Evolutionary conservation across 2,113 vertebrate genomes (phyloP).

Genomic region (Cricetomys ansorgei): DNA sequence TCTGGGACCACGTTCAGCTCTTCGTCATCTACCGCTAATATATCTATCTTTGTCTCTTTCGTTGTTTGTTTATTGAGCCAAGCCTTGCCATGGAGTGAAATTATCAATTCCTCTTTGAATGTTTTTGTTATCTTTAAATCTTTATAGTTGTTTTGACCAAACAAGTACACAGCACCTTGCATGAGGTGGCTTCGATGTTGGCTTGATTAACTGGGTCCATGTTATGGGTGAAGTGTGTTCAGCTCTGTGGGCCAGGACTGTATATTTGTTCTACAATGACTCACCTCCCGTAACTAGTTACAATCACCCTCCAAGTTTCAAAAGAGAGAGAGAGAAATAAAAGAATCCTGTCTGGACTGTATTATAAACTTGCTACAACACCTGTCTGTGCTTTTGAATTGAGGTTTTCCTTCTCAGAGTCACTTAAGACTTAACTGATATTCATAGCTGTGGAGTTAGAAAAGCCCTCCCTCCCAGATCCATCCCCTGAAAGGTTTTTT

Average conservation of each 20-base stretch:
- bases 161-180: not conserved
- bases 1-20: not conserved
- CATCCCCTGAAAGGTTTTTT: slow-evolving; percentile 18
- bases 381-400: not conserved
- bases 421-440: slow-evolving; percentile 22
- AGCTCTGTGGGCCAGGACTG: not conserved
- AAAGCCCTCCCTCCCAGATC: not conserved
- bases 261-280: slow-evolving; percentile 57
- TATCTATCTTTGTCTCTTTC: not conserved
- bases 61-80: slow-evolving; percentile 35
- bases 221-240: not conserved
- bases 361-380: slow-evolving; percentile 38
- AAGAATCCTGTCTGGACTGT: slow-evolving; percentile 15
- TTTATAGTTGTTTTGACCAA: slow-evolving; percentile 31
- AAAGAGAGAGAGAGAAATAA: not conserved
- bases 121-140: slow-evolving; percentile 45
- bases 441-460: not conserved
- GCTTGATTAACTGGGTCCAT: not conserved
- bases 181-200: not conserved
- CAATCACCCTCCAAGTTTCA: not conserved
- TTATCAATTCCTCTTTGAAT: slow-evolving; percentile 13
- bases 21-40: not conserved
- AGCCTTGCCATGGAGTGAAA: slow-evolving; percentile 46
- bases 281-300: slow-evolving; percentile 42
- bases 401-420: slow-evolving; percentile 34